Evolutionary conservation across 2,113 vertebrate genomes (phyloP).

Genomic region (Anolis sagrei): DNA sequence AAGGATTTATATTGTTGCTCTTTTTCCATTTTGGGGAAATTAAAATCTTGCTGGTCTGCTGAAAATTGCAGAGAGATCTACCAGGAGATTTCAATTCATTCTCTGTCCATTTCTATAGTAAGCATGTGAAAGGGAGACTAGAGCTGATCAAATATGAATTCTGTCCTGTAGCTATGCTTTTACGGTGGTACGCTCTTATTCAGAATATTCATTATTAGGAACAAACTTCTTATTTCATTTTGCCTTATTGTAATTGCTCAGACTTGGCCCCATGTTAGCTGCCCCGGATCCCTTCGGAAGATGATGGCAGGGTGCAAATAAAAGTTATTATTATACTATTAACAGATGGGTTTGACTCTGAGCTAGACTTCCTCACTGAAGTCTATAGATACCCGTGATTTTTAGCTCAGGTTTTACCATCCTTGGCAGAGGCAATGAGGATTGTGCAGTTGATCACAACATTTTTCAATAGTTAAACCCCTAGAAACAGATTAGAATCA

Average conservation of each 20-base stretch:
- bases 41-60: background rate
- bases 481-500: constrained; percentile 7
- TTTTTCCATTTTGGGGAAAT: background rate
- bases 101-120: background rate
- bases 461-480: background rate
- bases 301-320: too few species aligned
- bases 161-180: background rate
- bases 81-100: background rate
- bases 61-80: background rate
- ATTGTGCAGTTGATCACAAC: background rate
- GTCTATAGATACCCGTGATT: background rate
- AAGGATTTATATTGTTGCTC: background rate
- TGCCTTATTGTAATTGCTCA: too few species aligned
- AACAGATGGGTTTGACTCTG: background rate
- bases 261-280: too few species aligned
- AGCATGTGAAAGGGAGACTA: background rate
- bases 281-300: too few species aligned
- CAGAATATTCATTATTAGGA: background rate
- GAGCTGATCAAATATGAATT: background rate
- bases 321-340: too few species aligned
- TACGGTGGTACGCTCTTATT: too few species aligned
- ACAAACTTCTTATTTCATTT: too few species aligned
- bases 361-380: background rate
- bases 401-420: background rate
- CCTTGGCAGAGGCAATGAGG: background rate